A percentile compares a stretch with the other conserved stretches of the same genome.
phyloP scores from a whole-genome alignment of 2,888 invertebrate genomes.

The Philereme vetulata region DNA sequence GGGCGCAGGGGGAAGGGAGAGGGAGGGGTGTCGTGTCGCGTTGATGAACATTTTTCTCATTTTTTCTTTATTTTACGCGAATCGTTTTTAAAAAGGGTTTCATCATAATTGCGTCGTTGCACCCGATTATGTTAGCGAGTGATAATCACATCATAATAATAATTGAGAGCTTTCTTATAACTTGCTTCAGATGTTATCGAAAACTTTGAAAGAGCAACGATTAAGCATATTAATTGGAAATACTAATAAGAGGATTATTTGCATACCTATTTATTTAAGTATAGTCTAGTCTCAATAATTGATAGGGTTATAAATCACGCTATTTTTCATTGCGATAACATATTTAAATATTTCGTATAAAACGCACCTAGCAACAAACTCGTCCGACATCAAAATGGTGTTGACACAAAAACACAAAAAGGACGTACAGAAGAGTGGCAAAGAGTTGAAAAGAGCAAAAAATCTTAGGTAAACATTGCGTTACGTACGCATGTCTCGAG shows the following conservation, averaged over 20 bases:
- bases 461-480: slow-evolving; percentile 66
- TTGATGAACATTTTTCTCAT: slow-evolving; percentile 84
- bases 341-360: slow-evolving; percentile 1
- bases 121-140: slow-evolving; percentile 73
- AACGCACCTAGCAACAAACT: slow-evolving; percentile 36
- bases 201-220: slow-evolving; percentile 24
- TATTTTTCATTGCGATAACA: slow-evolving; percentile 7
- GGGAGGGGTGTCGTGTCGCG: slow-evolving; percentile 80
- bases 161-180: slow-evolving; percentile 10
- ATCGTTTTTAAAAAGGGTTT: slow-evolving; percentile 83
- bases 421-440: slow-evolving; percentile 29
- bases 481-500: slow-evolving; percentile 77
- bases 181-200: slow-evolving; percentile 7
- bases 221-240: background rate
- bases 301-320: slow-evolving; percentile 5
- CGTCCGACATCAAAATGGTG: slow-evolving; percentile 22
- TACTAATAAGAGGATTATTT: too few relatives aligned
- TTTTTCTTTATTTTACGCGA: slow-evolving; percentile 82
- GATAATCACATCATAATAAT: slow-evolving; percentile 57
- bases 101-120: slow-evolving; percentile 81
- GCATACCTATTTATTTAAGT: too few relatives aligned
- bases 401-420: slow-evolving; percentile 36
- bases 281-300: too few relatives aligned
- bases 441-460: slow-evolving; percentile 50
- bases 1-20: slow-evolving; percentile 54